These are phyloP conservation scores for Tricholauxania praeusta DNA, from an alignment of 2,888 invertebrate species.

Conservation along the genomic window DNA sequence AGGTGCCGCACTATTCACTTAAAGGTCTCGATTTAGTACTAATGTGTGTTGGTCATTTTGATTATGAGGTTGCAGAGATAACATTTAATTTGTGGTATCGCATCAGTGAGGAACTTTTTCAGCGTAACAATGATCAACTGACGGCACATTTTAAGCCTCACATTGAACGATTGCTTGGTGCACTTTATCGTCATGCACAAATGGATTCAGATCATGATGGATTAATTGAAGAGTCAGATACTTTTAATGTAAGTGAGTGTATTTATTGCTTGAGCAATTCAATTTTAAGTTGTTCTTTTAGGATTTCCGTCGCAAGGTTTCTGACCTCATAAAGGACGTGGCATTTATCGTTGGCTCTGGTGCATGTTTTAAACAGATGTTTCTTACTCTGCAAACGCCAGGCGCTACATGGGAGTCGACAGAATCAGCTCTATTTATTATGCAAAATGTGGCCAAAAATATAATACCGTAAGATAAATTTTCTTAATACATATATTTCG, in stretches of 20 bases:
- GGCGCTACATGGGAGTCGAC: conserved; percentile 90
- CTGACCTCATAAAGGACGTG: conserved; percentile 95
- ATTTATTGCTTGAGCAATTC: background rate
- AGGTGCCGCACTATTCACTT: conserved; percentile 79
- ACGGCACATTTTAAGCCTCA: conserved; percentile 89
- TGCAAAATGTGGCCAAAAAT: conserved; percentile 95
- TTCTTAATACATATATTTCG: conserved; percentile 69
- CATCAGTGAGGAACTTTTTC: conserved; percentile 93
- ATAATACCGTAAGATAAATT: conserved; percentile 84
- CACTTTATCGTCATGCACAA: conserved; percentile 92
- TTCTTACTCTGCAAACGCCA: conserved; percentile 78
- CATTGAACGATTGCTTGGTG: conserved; percentile 89
- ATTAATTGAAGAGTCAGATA: conserved; percentile 84
- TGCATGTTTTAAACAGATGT: conserved; percentile 93
- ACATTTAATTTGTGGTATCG: conserved; percentile 98
- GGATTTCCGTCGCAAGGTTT: conserved; percentile 87
- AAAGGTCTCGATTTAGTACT: conserved; percentile 90
- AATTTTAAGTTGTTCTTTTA: conserved; percentile 50
- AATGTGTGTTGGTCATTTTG: conserved; percentile 95
- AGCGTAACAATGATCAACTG: conserved; percentile 84
- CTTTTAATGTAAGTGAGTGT: conserved; percentile 75
- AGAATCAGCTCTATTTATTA: conserved; percentile 94
- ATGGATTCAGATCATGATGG: conserved; percentile 95
- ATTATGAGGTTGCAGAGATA: conserved; percentile 94
- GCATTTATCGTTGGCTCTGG: conserved; percentile 96